Percentiles rank a stretch among this genome's conserved stretches.
Conservation (phyloP, 64 coral and sea anemone species). For the Montipora cactus region DNA sequence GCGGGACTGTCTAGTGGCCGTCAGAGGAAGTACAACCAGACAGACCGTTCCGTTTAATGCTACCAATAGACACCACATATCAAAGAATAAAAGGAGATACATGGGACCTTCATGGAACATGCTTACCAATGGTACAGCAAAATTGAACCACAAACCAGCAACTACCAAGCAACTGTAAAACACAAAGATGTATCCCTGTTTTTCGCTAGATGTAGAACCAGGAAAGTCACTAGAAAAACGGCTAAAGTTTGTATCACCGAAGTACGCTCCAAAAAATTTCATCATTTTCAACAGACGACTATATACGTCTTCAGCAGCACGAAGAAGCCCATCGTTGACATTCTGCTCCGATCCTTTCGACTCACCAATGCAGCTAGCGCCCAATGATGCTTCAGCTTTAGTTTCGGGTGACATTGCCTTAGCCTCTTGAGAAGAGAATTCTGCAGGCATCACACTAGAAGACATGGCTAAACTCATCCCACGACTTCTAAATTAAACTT, state of each 20-base stretch:
- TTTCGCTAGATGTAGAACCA: not conserved
- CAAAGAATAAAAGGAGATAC: not conserved
- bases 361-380: not conserved
- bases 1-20: not conserved
- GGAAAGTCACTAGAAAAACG: not conserved
- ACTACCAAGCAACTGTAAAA: not conserved
- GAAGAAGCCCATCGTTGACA: not conserved
- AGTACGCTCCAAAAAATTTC: conserved; percentile 31
- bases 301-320: not conserved
- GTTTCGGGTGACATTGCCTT: not conserved
- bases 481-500: not conserved
- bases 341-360: not conserved
- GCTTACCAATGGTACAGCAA: not conserved
- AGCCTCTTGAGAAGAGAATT: not conserved
- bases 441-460: not conserved
- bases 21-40: not conserved
- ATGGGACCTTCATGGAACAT: not conserved
- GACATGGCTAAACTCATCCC: not conserved
- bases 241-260: not conserved
- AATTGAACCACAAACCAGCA: not conserved
- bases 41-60: not conserved
- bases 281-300: not conserved
- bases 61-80: not conserved
- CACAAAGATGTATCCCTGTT: not conserved
- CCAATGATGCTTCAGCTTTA: no score